These are phyloP conservation scores for Trididemnum nubilum DNA, from an alignment of 23 tunicate genomes.

Conservation along the genomic window DNA sequence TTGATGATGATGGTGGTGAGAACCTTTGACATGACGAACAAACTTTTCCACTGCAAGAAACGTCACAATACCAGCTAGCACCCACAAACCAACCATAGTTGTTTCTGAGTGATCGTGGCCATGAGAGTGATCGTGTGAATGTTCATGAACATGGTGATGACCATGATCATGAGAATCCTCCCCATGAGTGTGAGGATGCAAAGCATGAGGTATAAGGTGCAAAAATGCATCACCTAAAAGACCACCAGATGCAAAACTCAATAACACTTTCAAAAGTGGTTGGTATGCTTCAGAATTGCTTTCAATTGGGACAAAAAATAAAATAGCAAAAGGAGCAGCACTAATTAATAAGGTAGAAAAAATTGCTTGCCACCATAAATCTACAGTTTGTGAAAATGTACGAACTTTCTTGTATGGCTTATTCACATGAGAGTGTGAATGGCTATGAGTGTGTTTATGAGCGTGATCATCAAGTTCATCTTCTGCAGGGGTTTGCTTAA, in stretches of 20 bases:
- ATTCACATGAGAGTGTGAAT: constrained; percentile 35
- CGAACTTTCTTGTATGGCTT: constrained; percentile 39
- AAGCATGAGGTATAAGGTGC: constrained; percentile 96
- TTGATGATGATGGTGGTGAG: constrained; percentile 70
- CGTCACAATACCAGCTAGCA: constrained; percentile 79
- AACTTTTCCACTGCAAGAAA: constrained; percentile 88
- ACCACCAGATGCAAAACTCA: constrained; percentile 98
- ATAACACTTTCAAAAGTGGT: constrained; percentile 81
- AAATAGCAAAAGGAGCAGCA: constrained; percentile 93
- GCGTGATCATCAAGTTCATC: constrained; percentile 19
- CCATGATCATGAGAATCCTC: constrained; percentile 47
- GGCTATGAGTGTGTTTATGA: constrained; percentile 27
- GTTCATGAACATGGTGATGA: constrained; percentile 45
- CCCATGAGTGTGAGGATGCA: constrained; percentile 90
- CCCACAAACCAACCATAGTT: constrained; percentile 91
- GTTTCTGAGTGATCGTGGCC: constrained; percentile 85
- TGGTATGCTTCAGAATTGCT: constrained; percentile 91
- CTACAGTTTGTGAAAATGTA: constrained; percentile 65
- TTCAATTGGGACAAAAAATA: constrained; percentile 87
- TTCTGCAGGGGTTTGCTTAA: constrained; percentile 54
- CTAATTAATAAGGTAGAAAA: constrained; percentile 77
- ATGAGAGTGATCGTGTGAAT: constrained; percentile 69
- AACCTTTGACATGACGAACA: constrained; percentile 92
- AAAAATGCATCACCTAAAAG: constrained; percentile 96
- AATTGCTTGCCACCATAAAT: constrained; percentile 93